Evolutionary conservation across 1,140 invertebrate genomes (phyloP), one percentile per base, ranked within the genome.

Genomic region (Epicauta chinensis): DNA sequence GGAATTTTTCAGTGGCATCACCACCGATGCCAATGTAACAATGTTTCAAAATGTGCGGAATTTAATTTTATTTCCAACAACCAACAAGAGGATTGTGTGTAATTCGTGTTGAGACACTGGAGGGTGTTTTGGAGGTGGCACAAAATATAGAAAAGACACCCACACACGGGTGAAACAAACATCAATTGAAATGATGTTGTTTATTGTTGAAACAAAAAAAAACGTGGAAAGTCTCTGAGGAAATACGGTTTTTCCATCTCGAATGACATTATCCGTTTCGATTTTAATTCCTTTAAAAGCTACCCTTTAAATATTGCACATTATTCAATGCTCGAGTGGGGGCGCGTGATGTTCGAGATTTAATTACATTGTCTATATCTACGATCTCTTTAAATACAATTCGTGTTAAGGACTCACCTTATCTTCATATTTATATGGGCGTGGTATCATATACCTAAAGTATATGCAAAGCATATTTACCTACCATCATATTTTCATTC

Each of bases 271-370:
- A 47, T 38, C 37, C 34, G 45, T 47, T 47, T 13, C n/a, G 6
- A 38, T 32, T 47, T 47, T 47, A 47, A 47, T 47, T 47, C 45
- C 17, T 47, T 47, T 47, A 47, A 47, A 47, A 47, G 45, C 45
- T 29, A 47, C 45, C 37, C 45, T 41, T 23, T 37, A 47, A 47
- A 47, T 37, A 47, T 47, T 47, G n/a, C 17, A 23, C 15, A 23
- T 46, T 38, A 37, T 47, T 16, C 45, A 10, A 47, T 38, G 15
- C 35, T 34, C 37, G 31, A 35, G 32, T n/a, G 23, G 7, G 23
- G 23, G 0, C 7, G 34, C 2, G 14, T 34, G 16, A 37, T 35
- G 43, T 38, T 47, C 14, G 45, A 47, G 45, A 47, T 47, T 47
- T 47, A 47, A 47, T 47, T 47, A 47, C 35, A 38, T 11, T 47